phyloP scores from a whole-genome alignment of 2,113 vertebrate species.

The Rhombomys opimus region DNA sequence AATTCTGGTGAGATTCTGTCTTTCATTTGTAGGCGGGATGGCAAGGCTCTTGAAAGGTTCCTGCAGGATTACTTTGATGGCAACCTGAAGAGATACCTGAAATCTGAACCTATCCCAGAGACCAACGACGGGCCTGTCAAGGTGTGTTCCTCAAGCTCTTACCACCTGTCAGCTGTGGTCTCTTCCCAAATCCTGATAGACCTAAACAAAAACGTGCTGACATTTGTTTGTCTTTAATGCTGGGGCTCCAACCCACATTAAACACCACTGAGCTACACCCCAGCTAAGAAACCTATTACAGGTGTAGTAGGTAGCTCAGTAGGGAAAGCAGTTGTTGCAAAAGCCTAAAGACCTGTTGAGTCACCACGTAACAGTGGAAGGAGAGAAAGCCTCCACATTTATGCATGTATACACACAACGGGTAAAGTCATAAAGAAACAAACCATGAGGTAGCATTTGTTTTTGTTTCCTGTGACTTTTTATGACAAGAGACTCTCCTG shows the following conservation, averaged over 20 bases:
- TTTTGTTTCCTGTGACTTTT: slow-evolving; percentile 22
- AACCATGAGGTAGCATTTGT: neutral
- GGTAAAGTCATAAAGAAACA: neutral
- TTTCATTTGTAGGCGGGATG: slow-evolving; percentile 91
- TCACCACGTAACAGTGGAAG: neutral
- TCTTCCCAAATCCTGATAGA: neutral
- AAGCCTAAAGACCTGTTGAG: neutral
- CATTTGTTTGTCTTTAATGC: neutral
- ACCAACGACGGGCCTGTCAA: slow-evolving; percentile 97
- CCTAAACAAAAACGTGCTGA: slow-evolving; percentile 9
- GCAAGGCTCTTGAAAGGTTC: slow-evolving; percentile 96
- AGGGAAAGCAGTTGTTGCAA: neutral
- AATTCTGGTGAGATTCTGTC: neutral
- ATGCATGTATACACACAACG: neutral
- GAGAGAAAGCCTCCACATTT: neutral
- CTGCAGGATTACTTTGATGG: slow-evolving; percentile 96
- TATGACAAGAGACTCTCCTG: slow-evolving; percentile 40
- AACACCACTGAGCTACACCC: neutral
- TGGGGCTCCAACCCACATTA: neutral
- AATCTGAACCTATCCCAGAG: slow-evolving; percentile 96
- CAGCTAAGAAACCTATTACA: neutral
- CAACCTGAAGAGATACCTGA: slow-evolving; percentile 95
- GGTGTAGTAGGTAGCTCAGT: neutral
- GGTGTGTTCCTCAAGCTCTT: slow-evolving; percentile 83
- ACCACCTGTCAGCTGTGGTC: neutral